phyloP scores from a whole-genome alignment of 2,888 invertebrate species.

The Malthinus seriepunctatus region DNA sequence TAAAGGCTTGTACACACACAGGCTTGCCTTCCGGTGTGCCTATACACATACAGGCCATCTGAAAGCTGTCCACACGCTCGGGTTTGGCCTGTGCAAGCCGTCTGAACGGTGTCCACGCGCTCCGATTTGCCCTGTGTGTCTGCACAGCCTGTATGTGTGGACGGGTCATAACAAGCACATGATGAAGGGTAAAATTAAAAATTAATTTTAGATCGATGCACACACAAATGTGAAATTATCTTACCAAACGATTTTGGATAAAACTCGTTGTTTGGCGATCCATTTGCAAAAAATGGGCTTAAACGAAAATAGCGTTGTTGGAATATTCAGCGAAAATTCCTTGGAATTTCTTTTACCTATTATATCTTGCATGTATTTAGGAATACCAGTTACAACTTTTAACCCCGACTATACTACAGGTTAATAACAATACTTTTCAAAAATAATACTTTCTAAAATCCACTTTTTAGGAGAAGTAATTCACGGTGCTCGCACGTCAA shows the following conservation, averaged over 20 bases:
- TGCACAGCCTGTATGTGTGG: too few relatives aligned
- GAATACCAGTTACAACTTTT: constrained; percentile 59
- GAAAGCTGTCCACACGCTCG: too few relatives aligned
- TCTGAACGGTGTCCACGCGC: too few relatives aligned
- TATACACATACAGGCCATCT: too few relatives aligned
- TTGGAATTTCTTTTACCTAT: constrained; percentile 58
- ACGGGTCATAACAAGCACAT: too few relatives aligned
- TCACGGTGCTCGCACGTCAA: constrained; percentile 66
- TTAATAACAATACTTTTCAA: constrained; percentile 38
- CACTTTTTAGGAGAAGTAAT: constrained; percentile 55
- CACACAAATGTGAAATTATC: neutral
- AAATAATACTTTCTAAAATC: constrained; percentile 44
- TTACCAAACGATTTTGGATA: constrained; percentile 2
- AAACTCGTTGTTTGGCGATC: constrained; percentile 2
- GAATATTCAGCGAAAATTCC: constrained; percentile 61
- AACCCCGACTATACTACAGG: constrained; percentile 61
- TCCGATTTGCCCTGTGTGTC: too few relatives aligned
- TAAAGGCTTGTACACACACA: too few relatives aligned
- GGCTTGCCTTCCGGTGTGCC: too few relatives aligned
- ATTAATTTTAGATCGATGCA: constrained; percentile 6
- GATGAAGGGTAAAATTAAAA: neutral
- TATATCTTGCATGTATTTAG: constrained; percentile 58
- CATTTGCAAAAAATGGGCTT: constrained; percentile 54
- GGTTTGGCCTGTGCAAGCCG: too few relatives aligned
- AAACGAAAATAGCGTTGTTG: constrained; percentile 57